These are phyloP conservation scores for Orestias chungarensis DNA, from an alignment of 2,797 vertebrate genomes.

Conservation along the genomic window DNA sequence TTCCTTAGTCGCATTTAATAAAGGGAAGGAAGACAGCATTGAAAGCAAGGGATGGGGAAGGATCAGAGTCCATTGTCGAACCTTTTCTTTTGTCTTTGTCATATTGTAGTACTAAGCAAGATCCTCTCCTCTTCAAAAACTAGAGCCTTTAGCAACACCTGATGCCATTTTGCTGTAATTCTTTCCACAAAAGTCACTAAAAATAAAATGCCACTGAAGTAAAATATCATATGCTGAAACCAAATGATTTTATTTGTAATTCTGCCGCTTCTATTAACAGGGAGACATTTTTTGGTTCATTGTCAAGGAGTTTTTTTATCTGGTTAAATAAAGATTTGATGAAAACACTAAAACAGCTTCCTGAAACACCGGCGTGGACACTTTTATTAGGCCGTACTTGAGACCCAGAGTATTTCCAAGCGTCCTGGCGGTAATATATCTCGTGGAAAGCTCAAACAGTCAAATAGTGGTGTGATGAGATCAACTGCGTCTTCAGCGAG, in stretches of 20 bases:
- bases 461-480: conserved; percentile 73
- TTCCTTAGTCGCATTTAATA: conserved; percentile 17
- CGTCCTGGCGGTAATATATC: conserved; percentile 37
- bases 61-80: conserved; percentile 52
- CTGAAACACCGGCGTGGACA: neutral
- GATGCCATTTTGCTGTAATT: conserved; percentile 68
- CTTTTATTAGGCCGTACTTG: conserved; percentile 6
- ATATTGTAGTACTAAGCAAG: conserved; percentile 72
- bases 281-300: too few relatives aligned
- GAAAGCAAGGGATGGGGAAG: conserved; percentile 26
- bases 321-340: neutral
- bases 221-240: too few relatives aligned
- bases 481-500: conserved; percentile 67
- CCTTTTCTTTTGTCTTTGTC: conserved; percentile 70
- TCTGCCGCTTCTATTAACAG: too few relatives aligned
- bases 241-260: too few relatives aligned
- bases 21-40: conserved; percentile 11
- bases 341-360: neutral
- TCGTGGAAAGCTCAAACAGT: conserved; percentile 60
- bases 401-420: conserved; percentile 29
- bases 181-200: conserved; percentile 58
- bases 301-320: too few relatives aligned
- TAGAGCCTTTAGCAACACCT: conserved; percentile 49
- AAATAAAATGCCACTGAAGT: too few relatives aligned
- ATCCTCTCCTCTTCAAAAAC: conserved; percentile 50